Conservation (phyloP, 2,113 vertebrate species). For the Coptodon rendalli region DNA sequence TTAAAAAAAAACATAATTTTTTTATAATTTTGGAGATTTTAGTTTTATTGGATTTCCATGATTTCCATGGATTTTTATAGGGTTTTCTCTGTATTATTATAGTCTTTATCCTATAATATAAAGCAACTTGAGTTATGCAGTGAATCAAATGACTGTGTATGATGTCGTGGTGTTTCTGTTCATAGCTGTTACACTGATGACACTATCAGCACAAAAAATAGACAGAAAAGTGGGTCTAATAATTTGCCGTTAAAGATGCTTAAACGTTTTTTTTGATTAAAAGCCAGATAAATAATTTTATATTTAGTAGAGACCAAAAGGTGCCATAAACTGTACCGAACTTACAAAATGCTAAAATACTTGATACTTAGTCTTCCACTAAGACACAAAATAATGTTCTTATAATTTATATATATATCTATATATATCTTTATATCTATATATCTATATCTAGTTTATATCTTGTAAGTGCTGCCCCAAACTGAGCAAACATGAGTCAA, state of each 20-base stretch:
- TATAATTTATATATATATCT: neutral
- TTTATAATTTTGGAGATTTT: neutral
- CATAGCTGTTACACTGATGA: neutral
- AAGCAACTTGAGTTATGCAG: neutral
- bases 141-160: neutral
- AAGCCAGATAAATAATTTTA: neutral
- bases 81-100: neutral
- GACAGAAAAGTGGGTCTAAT: neutral
- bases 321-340: neutral
- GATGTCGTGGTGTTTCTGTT: neutral
- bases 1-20: rapidly evolving
- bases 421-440: neutral
- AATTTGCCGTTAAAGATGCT: neutral
- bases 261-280: neutral
- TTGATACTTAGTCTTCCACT: neutral
- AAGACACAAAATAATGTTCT: neutral
- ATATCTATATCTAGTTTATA: neutral
- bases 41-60: neutral
- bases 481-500: neutral
- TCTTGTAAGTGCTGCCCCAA: neutral
- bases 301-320: neutral
- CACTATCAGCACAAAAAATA: neutral
- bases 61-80: neutral
- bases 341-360: neutral
- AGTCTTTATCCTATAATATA: neutral